These are phyloP conservation scores for Decapterus maruadsi DNA, from an alignment of 2,797 vertebrate genomes.

Conservation along the genomic window DNA sequence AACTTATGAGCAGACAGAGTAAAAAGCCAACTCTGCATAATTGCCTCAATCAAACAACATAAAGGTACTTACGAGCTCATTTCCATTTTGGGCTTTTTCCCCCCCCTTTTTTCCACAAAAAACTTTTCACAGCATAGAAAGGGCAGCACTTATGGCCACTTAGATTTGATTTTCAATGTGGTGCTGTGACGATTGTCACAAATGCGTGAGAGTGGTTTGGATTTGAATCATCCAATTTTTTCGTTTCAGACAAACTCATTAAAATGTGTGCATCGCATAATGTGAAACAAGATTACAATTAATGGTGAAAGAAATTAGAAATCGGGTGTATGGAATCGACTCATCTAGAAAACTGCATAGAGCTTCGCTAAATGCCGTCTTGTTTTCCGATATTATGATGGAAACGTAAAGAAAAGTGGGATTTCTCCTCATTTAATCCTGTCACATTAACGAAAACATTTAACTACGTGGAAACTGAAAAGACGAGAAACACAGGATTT, in stretches of 20 bases:
- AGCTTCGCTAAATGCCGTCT: not conserved
- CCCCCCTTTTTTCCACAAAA: not conserved
- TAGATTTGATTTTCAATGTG: conserved; percentile 45
- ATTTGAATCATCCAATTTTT: conserved; percentile 43
- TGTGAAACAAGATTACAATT: conserved; percentile 33
- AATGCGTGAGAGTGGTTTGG: conserved; percentile 32
- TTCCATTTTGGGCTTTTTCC: conserved; percentile 50
- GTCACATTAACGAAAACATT: not conserved
- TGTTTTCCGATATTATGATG: not conserved
- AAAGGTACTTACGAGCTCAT: conserved; percentile 57
- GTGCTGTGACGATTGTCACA: conserved; percentile 22
- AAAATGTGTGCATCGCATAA: conserved; percentile 35
- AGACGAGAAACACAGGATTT: not conserved
- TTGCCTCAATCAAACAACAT: conserved; percentile 56
- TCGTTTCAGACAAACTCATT: conserved; percentile 32
- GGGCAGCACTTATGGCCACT: conserved; percentile 46
- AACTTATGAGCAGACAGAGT: conserved; percentile 44
- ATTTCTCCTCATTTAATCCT: not conserved
- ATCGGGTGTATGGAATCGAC: conserved; percentile 13
- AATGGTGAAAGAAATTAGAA: conserved; percentile 19
- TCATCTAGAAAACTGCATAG: conserved; percentile 1
- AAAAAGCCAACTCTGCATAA: conserved; percentile 48
- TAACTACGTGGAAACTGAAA: not conserved
- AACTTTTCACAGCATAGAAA: conserved; percentile 24
- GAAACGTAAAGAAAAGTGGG: not conserved